phyloP scores from a whole-genome alignment of 2,888 invertebrate genomes.

The Bibio marci region DNA sequence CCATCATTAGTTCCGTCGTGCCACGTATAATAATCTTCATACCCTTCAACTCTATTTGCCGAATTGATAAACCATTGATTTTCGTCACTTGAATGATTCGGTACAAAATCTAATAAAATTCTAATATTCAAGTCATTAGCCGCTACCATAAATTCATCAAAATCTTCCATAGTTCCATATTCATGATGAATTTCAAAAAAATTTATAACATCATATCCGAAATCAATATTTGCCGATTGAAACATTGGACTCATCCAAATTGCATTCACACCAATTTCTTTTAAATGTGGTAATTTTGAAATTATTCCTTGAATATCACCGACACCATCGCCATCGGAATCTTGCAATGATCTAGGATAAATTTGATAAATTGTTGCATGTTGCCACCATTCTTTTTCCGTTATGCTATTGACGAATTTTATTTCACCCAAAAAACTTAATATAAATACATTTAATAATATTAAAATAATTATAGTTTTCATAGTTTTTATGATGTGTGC shows the following conservation, averaged over 20 bases:
- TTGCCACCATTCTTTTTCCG: constrained; percentile 10
- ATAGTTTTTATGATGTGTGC: too few species aligned
- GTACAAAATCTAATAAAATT: constrained; percentile 32
- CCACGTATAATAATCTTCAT: constrained; percentile 67
- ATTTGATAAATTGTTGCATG: constrained; percentile 28
- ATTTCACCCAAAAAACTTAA: too few species aligned
- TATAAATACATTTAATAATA: too few species aligned
- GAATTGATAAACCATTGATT: constrained; percentile 71
- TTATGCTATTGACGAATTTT: too few species aligned
- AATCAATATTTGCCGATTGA: constrained; percentile 41
- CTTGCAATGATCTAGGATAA: constrained; percentile 53
- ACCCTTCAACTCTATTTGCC: constrained; percentile 37
- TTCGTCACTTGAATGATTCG: constrained; percentile 48
- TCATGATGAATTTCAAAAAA: constrained; percentile 34
- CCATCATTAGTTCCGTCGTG: constrained; percentile 26
- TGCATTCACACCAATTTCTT: constrained; percentile 39
- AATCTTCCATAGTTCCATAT: constrained; percentile 39
- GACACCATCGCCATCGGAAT: constrained; percentile 51
- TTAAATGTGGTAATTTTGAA: constrained; percentile 32
- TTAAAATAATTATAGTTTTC: too few species aligned
- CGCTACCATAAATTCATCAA: constrained; percentile 24
- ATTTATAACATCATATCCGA: constrained; percentile 44
- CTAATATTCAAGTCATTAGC: constrained; percentile 17
- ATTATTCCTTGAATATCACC: constrained; percentile 30
- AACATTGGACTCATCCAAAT: constrained; percentile 58